phyloP scores from a whole-genome alignment of 2,113 vertebrate genomes.

The Psilopogon haemacephalus region DNA sequence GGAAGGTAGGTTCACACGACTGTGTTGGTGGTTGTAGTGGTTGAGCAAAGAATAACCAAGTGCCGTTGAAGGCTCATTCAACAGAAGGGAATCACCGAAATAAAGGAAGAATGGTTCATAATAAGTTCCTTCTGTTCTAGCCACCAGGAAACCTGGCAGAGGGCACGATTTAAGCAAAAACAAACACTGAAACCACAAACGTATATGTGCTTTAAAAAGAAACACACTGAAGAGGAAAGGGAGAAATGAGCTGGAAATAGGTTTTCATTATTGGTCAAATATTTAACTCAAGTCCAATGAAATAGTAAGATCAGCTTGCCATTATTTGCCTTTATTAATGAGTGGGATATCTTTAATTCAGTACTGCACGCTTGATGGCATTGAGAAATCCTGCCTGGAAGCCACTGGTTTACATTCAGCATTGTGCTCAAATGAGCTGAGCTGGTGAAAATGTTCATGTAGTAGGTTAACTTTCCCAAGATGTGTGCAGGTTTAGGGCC shows the following conservation, averaged over 20 bases:
- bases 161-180: constrained; percentile 9
- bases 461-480: background rate
- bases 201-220: background rate
- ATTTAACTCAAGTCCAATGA: constrained; percentile 40
- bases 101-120: background rate
- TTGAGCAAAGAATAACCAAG: background rate
- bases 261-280: constrained; percentile 26
- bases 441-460: constrained; percentile 12
- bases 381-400: constrained; percentile 25
- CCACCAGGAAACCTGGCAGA: background rate
- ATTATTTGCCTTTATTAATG: constrained; percentile 44
- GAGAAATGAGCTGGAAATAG: constrained; percentile 3
- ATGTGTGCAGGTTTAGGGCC: background rate
- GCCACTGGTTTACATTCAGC: constrained; percentile 46
- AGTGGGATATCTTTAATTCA: constrained; percentile 51
- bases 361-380: background rate
- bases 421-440: constrained; percentile 22
- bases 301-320: constrained; percentile 2
- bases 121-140: background rate
- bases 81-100: background rate
- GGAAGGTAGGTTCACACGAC: background rate
- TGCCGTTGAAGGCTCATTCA: background rate
- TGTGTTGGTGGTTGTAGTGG: background rate
- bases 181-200: background rate
- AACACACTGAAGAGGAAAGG: background rate